Percentiles rank a stretch among this genome's conserved stretches.
These are phyloP conservation scores for Theropithecus gelada DNA, from an alignment of 2,113 vertebrate genomes.

Conservation along the genomic window DNA sequence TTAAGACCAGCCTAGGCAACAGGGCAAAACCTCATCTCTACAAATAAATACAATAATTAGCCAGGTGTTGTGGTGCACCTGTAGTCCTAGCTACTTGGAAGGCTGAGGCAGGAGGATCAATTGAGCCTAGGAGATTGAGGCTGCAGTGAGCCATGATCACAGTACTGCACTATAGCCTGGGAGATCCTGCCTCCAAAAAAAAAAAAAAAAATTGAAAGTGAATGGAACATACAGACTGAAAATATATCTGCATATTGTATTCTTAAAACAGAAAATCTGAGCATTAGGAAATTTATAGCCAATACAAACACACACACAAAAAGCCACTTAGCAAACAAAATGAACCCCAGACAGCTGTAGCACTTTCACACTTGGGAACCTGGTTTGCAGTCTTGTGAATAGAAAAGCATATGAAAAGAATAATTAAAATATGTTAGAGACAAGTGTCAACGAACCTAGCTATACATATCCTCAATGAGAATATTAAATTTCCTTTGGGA, in stretches of 20 bases:
- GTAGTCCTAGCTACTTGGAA: too few species aligned
- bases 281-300: not conserved
- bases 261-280: constrained; percentile 28
- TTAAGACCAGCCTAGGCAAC: too few species aligned
- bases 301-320: not conserved
- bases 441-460: not conserved
- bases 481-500: constrained; percentile 41
- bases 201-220: not conserved
- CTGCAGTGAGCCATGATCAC: too few species aligned
- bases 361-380: constrained; percentile 39
- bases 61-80: too few species aligned
- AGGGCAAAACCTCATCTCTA: too few species aligned
- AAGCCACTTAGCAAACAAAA: constrained; percentile 20
- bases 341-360: not conserved
- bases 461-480: constrained; percentile 41
- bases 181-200: too few species aligned
- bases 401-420: constrained; percentile 44
- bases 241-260: not conserved
- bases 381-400: not conserved
- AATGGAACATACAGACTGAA: not conserved
- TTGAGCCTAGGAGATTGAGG: too few species aligned
- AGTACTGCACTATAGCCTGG: too few species aligned
- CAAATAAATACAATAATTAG: too few species aligned
- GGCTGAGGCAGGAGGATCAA: too few species aligned
- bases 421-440: constrained; percentile 46